Evolutionary conservation across 2,113 vertebrate genomes (phyloP).

Genomic region (Thamnaconus septentrionalis): DNA sequence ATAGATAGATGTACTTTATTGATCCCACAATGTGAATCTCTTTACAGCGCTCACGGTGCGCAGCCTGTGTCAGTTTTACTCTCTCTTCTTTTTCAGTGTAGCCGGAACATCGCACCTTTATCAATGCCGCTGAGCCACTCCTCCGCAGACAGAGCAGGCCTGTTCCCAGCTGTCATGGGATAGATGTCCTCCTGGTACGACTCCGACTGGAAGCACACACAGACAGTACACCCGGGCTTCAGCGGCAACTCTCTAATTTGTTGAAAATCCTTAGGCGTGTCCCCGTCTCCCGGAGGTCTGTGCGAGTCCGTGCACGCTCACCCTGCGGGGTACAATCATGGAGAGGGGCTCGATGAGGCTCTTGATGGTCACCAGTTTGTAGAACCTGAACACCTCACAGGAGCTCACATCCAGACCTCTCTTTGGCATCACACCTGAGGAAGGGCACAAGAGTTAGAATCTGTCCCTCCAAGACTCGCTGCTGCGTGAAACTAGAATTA

Average conservation of each 20-base stretch:
- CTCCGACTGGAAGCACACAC: conserved; percentile 82
- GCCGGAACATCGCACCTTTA: conserved; percentile 78
- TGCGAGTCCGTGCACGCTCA: conserved; percentile 61
- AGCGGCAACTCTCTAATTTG: background rate
- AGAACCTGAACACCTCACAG: conserved; percentile 96
- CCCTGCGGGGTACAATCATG: conserved; percentile 93
- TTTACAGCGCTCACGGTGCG: too few species aligned
- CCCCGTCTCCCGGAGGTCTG: background rate
- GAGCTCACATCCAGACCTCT: conserved; percentile 88
- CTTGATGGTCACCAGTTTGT: conserved; percentile 89
- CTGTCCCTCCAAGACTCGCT: background rate
- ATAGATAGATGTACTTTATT: too few species aligned
- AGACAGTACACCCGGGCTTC: background rate
- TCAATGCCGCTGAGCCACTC: conserved; percentile 88
- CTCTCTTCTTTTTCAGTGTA: too few species aligned
- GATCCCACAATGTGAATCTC: too few species aligned
- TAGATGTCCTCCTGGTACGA: conserved; percentile 97
- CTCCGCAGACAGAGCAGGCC: conserved; percentile 83
- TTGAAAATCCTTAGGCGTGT: background rate
- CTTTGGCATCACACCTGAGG: conserved; percentile 90
- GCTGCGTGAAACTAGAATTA: too few species aligned
- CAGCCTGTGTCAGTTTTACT: too few species aligned
- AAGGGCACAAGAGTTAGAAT: background rate
- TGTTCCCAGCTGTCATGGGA: conserved; percentile 85
- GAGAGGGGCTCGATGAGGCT: conserved; percentile 88